phyloP scores from a whole-genome alignment of 2,888 invertebrate genomes.

The Ganaspis brasiliensis region DNA sequence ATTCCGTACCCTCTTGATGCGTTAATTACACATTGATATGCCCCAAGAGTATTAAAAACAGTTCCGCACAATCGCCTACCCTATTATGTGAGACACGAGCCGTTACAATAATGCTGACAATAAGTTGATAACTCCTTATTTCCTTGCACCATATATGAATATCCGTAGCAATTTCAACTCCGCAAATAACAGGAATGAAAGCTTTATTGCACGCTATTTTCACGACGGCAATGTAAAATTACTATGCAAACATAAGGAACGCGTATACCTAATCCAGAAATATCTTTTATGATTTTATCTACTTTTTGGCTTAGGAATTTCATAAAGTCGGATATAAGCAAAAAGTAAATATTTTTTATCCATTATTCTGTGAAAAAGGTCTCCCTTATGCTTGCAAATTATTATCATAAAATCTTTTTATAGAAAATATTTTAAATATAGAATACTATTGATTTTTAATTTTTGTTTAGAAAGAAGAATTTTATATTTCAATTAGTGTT shows the following conservation, averaged over 20 bases:
- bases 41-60: constrained; percentile 33
- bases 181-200: constrained; percentile 26
- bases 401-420: no score
- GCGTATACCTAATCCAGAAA: not conserved
- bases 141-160: constrained; percentile 1
- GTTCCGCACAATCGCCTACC: constrained; percentile 22
- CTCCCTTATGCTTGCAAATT: not conserved
- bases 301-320: constrained; percentile 8
- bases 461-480: no score
- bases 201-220: constrained; percentile 13
- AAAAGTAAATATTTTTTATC: not conserved
- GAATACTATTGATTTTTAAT: no score
- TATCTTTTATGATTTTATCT: constrained; percentile 13
- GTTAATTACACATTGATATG: constrained; percentile 26
- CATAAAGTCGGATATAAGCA: not conserved
- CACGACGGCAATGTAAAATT: not conserved
- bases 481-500: no score
- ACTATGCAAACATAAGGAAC: constrained; percentile 9
- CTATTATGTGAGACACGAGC: not conserved
- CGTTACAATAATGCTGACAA: not conserved
- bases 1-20: constrained; percentile 2
- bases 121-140: not conserved
- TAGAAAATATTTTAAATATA: no score
- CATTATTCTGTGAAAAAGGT: not conserved
- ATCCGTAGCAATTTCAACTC: constrained; percentile 7